Conservation (phyloP, 2,888 invertebrate genomes). For the Enoplolaimus lenunculus region DNA sequence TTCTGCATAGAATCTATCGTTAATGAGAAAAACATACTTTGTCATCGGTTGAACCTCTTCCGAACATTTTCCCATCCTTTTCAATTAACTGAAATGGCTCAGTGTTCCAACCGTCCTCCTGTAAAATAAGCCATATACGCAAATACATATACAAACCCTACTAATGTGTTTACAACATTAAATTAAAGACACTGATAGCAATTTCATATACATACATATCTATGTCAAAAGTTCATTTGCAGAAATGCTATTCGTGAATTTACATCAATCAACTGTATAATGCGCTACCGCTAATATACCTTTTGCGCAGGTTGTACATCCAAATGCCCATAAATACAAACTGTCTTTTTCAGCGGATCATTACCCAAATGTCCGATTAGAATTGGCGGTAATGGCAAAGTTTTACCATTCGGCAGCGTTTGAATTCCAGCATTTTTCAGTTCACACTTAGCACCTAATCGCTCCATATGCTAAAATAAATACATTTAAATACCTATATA, state of each 20-base stretch:
- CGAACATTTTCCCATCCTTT: conserved; percentile 71
- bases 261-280: too few species aligned
- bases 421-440: conserved; percentile 59
- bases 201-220: too few species aligned
- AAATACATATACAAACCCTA: too few species aligned
- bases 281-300: conserved; percentile 37
- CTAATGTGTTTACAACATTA: too few species aligned
- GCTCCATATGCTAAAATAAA: conserved; percentile 35
- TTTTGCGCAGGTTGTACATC: conserved; percentile 90
- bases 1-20: too few species aligned
- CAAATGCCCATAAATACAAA: conserved; percentile 86
- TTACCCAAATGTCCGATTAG: conserved; percentile 63
- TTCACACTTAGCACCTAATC: conserved; percentile 54
- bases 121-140: conserved; percentile 19
- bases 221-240: too few species aligned
- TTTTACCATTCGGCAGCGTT: conserved; percentile 55
- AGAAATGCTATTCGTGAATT: too few species aligned
- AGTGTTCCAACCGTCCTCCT: conserved; percentile 83
- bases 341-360: conserved; percentile 73
- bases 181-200: too few species aligned
- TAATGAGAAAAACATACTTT: conserved; percentile 47
- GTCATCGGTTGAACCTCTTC: conserved; percentile 81
- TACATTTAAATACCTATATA: background rate
- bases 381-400: conserved; percentile 68
- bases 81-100: conserved; percentile 83